Base-by-base conservation (phyloP, 1,140 invertebrate genomes). In the Drosophila fuyamai region DNA sequence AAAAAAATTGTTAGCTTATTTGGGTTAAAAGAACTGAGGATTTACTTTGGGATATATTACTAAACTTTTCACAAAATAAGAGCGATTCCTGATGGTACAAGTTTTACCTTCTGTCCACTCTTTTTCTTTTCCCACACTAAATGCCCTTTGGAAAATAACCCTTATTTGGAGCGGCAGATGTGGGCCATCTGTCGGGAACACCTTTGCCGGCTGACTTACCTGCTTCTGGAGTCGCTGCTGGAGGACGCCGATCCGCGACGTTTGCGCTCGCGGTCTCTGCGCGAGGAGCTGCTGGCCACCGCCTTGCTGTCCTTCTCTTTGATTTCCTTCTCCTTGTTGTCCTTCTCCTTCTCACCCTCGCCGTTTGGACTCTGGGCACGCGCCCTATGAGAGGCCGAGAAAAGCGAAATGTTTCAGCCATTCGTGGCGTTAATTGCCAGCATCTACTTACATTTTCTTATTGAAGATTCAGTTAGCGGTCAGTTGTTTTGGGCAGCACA, bases 221-320 rank as follows among this genome's bases (percentile, higher is more conserved):
- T 96, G 90, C 95, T 95, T 72, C 95, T 96, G 76, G 95, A 96
- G 66, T 95, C 94, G 86, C 96, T 96, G 54, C 95, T 96, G 32
- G 95, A 96, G 4, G 95, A 96, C 38, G 95, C 96, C 10, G 96
- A 96, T 32, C 92, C 91, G 35, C 92, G 75, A 0, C 91, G 77
- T 65, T 92, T 91, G n/a, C 92, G 85, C 54, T 92, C 89, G 5
- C 91, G 76, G 44, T 91, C 91, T 60, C 91, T 84, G 13, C 91
- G 83, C 27, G 91, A 89, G 6, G 90, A 88, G 53, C 85, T 90
- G 29, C 75, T 74, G 47, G 83, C 46, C 14, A 55, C 79, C 38
- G 81, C 50, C 58, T 90, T 91, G 14, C 80, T 51, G 38, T 91
- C 82, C 46, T 90, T 90, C 36, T 91, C 89, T 72, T 91, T 91